Conservation (phyloP, 2,797 vertebrate genomes). For the Bradypus variegatus region DNA sequence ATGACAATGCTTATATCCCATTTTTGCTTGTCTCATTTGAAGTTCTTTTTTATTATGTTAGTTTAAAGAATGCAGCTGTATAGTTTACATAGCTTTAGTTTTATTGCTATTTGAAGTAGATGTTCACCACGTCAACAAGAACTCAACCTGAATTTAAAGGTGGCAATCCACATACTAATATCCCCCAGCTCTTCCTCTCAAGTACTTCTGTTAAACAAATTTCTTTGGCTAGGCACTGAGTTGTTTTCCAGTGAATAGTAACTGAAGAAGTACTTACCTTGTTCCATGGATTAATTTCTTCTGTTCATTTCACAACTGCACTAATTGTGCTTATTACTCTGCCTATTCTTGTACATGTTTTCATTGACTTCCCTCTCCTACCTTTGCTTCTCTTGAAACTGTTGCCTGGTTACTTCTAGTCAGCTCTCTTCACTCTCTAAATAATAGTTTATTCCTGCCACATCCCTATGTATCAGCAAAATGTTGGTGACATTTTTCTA, state of each 20-base stretch:
- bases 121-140: conserved; percentile 65
- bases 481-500: conserved; percentile 29
- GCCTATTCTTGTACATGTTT: conserved; percentile 52
- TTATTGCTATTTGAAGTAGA: conserved; percentile 67
- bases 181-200: conserved; percentile 53
- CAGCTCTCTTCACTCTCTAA: conserved; percentile 22
- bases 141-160: conserved; percentile 61
- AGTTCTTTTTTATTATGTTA: conserved; percentile 70
- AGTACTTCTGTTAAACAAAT: conserved; percentile 25
- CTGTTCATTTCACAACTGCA: conserved; percentile 36
- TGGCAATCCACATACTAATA: conserved; percentile 56
- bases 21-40: conserved; percentile 69
- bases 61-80: conserved; percentile 67
- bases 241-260: conserved; percentile 58
- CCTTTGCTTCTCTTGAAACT: conserved; percentile 54
- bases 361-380: conserved; percentile 29
- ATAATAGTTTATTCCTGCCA: conserved; percentile 12
- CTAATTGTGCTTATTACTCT: conserved; percentile 30
- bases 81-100: conserved; percentile 54
- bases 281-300: conserved; percentile 40
- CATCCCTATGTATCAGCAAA: background rate
- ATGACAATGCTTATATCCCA: conserved; percentile 72
- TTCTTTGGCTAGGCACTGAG: conserved; percentile 59
- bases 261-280: conserved; percentile 34
- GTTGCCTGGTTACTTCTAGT: conserved; percentile 44